A percentile compares a stretch with the other conserved stretches of the same genome.
Evolutionary conservation across 2,113 vertebrate genomes (phyloP).

Genomic region (Girardinichthys multiradiatus): DNA sequence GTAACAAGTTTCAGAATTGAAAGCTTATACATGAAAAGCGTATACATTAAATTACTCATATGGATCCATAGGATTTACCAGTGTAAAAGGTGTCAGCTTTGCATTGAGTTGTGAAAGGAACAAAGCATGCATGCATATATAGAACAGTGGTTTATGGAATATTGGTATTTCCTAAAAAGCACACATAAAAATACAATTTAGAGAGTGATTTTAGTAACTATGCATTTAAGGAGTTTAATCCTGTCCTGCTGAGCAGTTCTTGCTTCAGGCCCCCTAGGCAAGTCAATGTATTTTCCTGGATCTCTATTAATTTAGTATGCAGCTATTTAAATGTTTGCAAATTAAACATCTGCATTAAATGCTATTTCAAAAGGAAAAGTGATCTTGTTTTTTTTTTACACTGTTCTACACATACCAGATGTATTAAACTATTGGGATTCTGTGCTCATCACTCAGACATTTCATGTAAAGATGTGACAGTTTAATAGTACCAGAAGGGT

Average conservation of each 20-base stretch:
- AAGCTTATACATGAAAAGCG: neutral
- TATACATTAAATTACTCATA: neutral
- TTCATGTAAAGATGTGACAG: neutral
- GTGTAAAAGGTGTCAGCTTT: conserved; percentile 11
- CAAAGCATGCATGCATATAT: neutral
- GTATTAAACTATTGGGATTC: neutral
- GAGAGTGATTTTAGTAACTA: neutral
- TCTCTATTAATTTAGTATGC: neutral
- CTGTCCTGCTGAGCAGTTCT: neutral
- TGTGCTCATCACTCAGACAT: neutral
- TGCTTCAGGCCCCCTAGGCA: neutral
- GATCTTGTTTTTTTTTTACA: neutral
- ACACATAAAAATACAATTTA: neutral
- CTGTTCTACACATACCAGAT: neutral
- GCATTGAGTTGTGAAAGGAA: conserved; percentile 11
- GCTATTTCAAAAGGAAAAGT: neutral
- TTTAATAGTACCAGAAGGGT: neutral
- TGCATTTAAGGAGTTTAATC: neutral
- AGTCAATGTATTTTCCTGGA: neutral
- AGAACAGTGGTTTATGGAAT: neutral
- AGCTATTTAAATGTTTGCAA: conserved; percentile 1
- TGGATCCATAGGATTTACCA: neutral
- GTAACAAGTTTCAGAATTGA: conserved; percentile 20
- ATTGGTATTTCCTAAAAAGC: neutral
- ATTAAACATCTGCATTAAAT: neutral